Conservation (phyloP, 2,888 invertebrate genomes). For the Dryobotodes eremita region DNA sequence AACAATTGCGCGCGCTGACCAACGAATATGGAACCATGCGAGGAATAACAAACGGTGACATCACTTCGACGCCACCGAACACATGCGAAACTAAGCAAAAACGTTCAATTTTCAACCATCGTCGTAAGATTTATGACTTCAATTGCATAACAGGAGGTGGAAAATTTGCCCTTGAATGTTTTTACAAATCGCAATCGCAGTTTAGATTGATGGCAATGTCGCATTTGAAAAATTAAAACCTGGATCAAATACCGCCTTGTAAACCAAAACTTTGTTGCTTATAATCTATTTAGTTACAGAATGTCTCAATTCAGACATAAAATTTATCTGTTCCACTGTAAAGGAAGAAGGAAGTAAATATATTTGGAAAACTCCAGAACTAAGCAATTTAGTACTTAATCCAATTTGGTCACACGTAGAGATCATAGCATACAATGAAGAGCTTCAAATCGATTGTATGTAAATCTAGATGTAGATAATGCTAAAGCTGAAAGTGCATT, state of each 20-base stretch:
- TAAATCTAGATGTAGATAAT: conserved; percentile 51
- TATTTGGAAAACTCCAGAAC: conserved; percentile 8
- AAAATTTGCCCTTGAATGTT: conserved; percentile 78
- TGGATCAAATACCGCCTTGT: conserved; percentile 4
- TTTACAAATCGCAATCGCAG: conserved; percentile 75
- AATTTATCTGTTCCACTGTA: neutral
- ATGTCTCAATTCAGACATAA: neutral
- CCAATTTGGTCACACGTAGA: neutral
- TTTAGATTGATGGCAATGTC: conserved; percentile 73
- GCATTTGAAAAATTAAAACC: conserved; percentile 54
- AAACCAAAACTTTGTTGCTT: conserved; percentile 16
- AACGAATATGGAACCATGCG: conserved; percentile 76
- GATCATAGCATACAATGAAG: conserved; percentile 12
- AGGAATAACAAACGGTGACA: conserved; percentile 88
- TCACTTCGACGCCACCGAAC: conserved; percentile 80
- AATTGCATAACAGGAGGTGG: conserved; percentile 66
- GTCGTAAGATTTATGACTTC: conserved; percentile 72
- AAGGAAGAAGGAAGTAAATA: neutral
- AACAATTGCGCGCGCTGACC: conserved; percentile 78
- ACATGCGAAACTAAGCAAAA: conserved; percentile 74
- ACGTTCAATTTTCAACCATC: conserved; percentile 65
- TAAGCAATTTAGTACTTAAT: neutral
- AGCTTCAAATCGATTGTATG: conserved; percentile 30
- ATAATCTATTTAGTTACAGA: neutral
- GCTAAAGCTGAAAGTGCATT: conserved; percentile 53